Evolutionary conservation across 2,797 vertebrate species (phyloP).

Genomic region (Acanthis flammea): DNA sequence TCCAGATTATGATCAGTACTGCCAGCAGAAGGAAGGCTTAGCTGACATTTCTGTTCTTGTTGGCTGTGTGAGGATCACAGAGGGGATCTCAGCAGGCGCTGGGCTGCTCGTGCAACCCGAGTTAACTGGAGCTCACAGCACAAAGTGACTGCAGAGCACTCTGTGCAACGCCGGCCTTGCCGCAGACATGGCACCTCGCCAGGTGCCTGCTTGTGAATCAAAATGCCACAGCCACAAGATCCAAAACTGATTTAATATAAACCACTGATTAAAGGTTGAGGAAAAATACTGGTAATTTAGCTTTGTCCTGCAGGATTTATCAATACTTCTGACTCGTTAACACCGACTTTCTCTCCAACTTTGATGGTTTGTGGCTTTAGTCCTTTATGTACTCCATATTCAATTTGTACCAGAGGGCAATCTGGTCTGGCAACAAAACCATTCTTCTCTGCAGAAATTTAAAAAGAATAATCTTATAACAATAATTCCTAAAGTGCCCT

Average conservation of each 20-base stretch:
- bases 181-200: accelerated
- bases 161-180: accelerated
- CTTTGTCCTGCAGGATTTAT: background rate
- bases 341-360: background rate
- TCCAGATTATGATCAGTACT: background rate
- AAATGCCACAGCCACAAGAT: background rate
- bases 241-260: background rate
- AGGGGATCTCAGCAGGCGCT: accelerated
- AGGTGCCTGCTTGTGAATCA: background rate
- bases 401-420: background rate
- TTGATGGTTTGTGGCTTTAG: background rate
- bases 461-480: slow-evolving; percentile 6
- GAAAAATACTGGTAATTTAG: background rate
- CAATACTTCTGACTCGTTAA: background rate
- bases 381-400: background rate
- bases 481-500: slow-evolving; percentile 25
- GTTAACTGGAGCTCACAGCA: background rate
- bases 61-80: background rate
- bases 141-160: accelerated
- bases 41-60: background rate
- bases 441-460: background rate
- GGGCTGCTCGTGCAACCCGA: accelerated
- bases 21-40: background rate
- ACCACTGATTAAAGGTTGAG: background rate
- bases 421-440: background rate